Percentiles rank a stretch among this genome's conserved stretches.
These are phyloP conservation scores for Carcharodon carcharias DNA, from an alignment of 2,797 vertebrate genomes.

Conservation along the genomic window DNA sequence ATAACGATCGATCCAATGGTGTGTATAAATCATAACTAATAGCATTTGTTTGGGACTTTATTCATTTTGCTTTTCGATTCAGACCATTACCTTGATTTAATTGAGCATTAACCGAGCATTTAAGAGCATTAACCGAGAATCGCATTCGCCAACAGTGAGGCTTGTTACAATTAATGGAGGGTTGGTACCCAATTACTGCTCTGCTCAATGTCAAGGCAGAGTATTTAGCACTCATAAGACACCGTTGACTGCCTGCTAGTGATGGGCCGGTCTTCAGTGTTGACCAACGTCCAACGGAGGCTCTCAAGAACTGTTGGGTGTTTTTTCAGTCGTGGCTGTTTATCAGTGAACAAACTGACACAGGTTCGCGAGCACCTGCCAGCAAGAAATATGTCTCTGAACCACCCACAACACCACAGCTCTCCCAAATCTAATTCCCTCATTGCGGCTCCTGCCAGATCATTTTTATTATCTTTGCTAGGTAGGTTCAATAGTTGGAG, in stretches of 20 bases:
- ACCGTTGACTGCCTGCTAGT: not conserved
- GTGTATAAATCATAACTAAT: not conserved
- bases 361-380: conserved; percentile 54
- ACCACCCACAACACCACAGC: conserved; percentile 52
- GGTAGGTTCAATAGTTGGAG: conserved; percentile 47
- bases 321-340: conserved; percentile 67
- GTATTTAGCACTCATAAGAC: conserved; percentile 12
- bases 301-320: conserved; percentile 53
- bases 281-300: not conserved
- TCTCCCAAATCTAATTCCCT: conserved; percentile 54
- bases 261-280: not conserved
- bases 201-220: not conserved
- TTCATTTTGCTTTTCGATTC: not conserved
- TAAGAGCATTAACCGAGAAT: not conserved
- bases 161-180: not conserved
- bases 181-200: not conserved
- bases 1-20: not conserved
- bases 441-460: conserved; percentile 51
- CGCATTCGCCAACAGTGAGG: not conserved
- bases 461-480: conserved; percentile 58
- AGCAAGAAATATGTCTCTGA: conserved; percentile 57
- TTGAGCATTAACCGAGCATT: not conserved
- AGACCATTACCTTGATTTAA: not conserved
- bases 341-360: conserved; percentile 58
- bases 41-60: not conserved